A percentile compares a stretch with the other conserved stretches of the same genome.
Evolutionary conservation across 2,113 vertebrate genomes (phyloP).

Genomic region (Pan troglodytes): NHGRI_mPanTro3-v2.1_pri NC_072412.2:82447501-82448000

Average conservation of each 20-base stretch:
- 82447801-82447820: conserved; percentile 45
- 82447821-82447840: conserved; percentile 27
- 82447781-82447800: conserved; percentile 51
- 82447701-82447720: conserved; percentile 70
- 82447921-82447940: neutral
- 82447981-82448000: neutral
- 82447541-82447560: conserved; percentile 65
- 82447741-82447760: conserved; percentile 32
- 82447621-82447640: conserved; percentile 65
- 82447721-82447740: conserved; percentile 52
- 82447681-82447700: conserved; percentile 46
- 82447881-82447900: conserved; percentile 1
- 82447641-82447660: neutral
- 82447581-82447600: conserved; percentile 66
- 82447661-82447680: neutral
- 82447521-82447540: conserved; percentile 46
- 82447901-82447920: conserved; percentile 8
- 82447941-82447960: neutral
- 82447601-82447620: conserved; percentile 61
- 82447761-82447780: conserved; percentile 49
- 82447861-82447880: conserved; percentile 51
- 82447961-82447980: neutral
- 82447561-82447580: conserved; percentile 70
- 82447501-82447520: conserved; percentile 67
- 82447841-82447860: neutral